phyloP scores from a whole-genome alignment of 2,888 invertebrate genomes.

The Eilema sororculum region DNA sequence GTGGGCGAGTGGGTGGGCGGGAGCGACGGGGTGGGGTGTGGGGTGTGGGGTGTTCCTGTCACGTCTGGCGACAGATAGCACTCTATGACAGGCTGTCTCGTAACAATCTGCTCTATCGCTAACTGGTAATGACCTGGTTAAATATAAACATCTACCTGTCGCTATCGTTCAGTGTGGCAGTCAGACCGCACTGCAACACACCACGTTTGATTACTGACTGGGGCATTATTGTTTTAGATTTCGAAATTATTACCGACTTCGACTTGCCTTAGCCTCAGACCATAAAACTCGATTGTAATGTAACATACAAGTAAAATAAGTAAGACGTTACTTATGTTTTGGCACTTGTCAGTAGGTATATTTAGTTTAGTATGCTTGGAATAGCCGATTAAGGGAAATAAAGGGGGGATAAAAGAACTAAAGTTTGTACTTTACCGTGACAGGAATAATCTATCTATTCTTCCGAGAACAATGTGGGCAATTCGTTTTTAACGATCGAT shows the following conservation, averaged over 20 bases:
- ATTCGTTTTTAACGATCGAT: neutral
- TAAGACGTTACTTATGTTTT: too few relatives aligned
- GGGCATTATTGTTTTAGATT: neutral
- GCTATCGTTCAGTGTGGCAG: neutral
- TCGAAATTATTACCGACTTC: too few relatives aligned
- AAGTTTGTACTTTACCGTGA: neutral
- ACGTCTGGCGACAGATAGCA: constrained; percentile 11
- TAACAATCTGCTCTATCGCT: constrained; percentile 7
- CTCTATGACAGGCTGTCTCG: constrained; percentile 10
- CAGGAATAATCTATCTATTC: neutral
- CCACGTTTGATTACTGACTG: neutral
- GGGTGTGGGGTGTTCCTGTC: neutral
- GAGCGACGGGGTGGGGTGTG: neutral
- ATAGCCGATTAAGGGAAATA: neutral
- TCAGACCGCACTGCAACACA: neutral
- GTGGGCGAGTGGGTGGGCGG: neutral
- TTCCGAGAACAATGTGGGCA: neutral
- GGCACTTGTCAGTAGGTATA: neutral
- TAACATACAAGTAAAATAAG: too few relatives aligned
- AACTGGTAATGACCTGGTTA: constrained; percentile 5
- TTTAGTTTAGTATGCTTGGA: neutral
- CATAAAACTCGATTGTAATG: too few relatives aligned
- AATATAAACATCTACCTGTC: neutral
- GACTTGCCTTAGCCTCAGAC: too few relatives aligned
- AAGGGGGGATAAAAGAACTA: neutral